phyloP scores from a whole-genome alignment of 23 tunicate genomes.

The Aplidium turbinatum region DNA sequence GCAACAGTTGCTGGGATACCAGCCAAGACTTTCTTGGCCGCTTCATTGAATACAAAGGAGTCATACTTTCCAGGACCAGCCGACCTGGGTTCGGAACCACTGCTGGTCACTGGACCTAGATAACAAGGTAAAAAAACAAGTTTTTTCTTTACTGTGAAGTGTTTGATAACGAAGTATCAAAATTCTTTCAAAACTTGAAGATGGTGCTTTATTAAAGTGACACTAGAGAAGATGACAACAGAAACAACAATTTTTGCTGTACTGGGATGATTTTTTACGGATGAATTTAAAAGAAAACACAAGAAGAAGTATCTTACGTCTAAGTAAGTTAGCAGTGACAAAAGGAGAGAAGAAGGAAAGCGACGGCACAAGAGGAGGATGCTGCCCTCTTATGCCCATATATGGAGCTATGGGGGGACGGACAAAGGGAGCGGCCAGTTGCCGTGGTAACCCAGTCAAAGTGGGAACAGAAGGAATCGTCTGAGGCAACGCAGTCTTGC shows the following conservation, averaged over 20 bases:
- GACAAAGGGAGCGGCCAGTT: background rate
- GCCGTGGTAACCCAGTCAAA: conserved; percentile 16
- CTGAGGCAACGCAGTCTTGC: background rate
- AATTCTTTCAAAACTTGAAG: too few species aligned
- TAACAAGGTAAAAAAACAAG: too few species aligned
- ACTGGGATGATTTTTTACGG: too few species aligned
- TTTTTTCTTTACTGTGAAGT: too few species aligned
- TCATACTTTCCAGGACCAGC: conserved; percentile 8
- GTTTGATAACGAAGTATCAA: too few species aligned
- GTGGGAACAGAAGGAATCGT: background rate
- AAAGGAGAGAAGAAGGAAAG: conserved; percentile 30
- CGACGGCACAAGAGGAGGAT: conserved; percentile 7
- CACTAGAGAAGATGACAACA: too few species aligned
- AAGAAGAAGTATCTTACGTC: conserved; percentile 6
- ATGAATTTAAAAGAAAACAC: background rate
- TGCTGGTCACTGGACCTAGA: conserved; percentile 1
- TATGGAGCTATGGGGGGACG: conserved; percentile 1
- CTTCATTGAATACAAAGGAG: conserved; percentile 42
- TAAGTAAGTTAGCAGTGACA: conserved; percentile 16
- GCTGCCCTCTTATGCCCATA: background rate
- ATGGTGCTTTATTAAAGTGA: too few species aligned
- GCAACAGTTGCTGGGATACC: conserved; percentile 34
- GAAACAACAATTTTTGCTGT: too few species aligned
- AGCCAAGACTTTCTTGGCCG: conserved; percentile 61
- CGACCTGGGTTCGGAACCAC: conserved; percentile 1